Evolutionary conservation across 2,797 vertebrate genomes (phyloP).

Genomic region (Megalops cyprinoides): DNA sequence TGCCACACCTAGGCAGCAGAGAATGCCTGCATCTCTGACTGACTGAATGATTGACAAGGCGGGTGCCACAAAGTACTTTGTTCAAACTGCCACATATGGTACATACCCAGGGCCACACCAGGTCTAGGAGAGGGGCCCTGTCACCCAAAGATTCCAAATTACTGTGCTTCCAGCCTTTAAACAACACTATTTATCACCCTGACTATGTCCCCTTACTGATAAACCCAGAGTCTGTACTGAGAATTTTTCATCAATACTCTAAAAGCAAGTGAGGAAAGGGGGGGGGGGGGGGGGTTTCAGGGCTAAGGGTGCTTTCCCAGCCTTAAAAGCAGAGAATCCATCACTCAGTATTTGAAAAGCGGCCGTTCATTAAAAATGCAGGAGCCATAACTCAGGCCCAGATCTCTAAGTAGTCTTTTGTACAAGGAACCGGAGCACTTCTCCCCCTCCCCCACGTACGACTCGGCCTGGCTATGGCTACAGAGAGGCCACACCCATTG

Average conservation of each 20-base stretch:
- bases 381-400: slow-evolving; percentile 72
- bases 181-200: neutral
- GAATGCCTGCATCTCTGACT: no score
- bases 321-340: slow-evolving; percentile 77
- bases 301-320: no score
- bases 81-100: no score
- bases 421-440: no score
- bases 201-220: neutral
- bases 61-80: no score
- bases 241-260: neutral
- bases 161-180: neutral
- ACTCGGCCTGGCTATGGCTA: neutral
- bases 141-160: neutral
- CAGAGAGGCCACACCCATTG: neutral
- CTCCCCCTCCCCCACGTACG: slow-evolving; percentile 51
- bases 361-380: slow-evolving; percentile 82
- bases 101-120: no score
- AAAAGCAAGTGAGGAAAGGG: slow-evolving; percentile 18
- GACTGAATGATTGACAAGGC: no score
- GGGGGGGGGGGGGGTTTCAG: neutral
- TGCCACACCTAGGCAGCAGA: no score
- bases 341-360: slow-evolving; percentile 79
- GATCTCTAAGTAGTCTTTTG: slow-evolving; percentile 53
- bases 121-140: neutral
- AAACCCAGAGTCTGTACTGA: neutral